These are phyloP conservation scores for Euzetes globulus DNA, from an alignment of 2,888 invertebrate genomes.

Conservation along the genomic window DNA sequence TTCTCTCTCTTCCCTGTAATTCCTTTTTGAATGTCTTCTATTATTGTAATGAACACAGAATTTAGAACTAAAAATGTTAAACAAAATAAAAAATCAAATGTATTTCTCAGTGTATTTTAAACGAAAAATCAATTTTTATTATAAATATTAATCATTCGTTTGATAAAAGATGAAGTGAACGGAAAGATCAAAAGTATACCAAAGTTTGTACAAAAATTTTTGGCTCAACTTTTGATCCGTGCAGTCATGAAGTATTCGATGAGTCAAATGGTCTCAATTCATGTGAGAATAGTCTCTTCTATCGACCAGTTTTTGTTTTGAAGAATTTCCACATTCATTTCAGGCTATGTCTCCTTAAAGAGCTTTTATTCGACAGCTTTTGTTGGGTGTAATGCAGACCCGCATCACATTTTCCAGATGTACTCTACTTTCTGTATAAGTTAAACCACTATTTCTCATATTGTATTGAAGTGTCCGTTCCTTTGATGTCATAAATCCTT, in stretches of 20 bases:
- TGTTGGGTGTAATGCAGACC: slow-evolving; percentile 5
- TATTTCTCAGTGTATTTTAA: too few species aligned
- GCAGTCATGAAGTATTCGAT: background rate
- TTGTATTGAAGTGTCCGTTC: slow-evolving; percentile 23
- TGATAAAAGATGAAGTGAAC: too few species aligned
- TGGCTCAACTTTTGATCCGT: too few species aligned
- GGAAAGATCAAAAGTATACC: too few species aligned
- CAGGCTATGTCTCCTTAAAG: background rate
- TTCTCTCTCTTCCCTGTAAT: background rate
- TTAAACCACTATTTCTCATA: background rate
- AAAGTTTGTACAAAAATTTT: too few species aligned
- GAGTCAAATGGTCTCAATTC: background rate
- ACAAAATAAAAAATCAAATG: background rate
- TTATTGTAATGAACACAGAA: background rate
- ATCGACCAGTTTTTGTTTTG: slow-evolving; percentile 18
- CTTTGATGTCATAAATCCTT: slow-evolving; percentile 22
- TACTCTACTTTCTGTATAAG: background rate
- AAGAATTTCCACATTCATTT: background rate
- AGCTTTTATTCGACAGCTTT: background rate
- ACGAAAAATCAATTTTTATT: too few species aligned
- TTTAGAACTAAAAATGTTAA: background rate
- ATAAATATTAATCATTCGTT: too few species aligned
- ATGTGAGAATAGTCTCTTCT: background rate
- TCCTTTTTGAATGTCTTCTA: background rate
- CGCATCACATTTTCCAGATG: slow-evolving; percentile 18